Conservation (phyloP, 2,797 vertebrate species). For the Bradypodion ventrale region DNA sequence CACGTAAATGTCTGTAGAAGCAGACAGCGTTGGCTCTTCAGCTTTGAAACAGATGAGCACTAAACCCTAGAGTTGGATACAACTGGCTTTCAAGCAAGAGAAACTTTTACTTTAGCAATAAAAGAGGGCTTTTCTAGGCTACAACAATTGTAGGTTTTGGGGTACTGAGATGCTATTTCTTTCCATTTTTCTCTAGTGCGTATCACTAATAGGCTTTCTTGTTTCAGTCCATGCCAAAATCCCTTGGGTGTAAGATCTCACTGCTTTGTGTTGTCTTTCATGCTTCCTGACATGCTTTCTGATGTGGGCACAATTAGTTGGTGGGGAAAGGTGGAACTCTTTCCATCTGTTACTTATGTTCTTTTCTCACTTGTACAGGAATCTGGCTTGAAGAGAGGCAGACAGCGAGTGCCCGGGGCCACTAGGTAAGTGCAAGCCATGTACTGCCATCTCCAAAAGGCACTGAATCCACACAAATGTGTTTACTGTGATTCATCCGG, state of each 20-base stretch:
- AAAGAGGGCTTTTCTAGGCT: background rate
- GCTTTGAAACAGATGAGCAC: too few relatives aligned
- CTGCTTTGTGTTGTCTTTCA: background rate
- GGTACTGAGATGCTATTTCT: background rate
- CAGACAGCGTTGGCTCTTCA: too few relatives aligned
- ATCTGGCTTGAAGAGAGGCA: constrained; percentile 19
- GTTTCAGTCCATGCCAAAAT: background rate
- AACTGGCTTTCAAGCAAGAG: too few relatives aligned
- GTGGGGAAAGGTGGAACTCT: background rate
- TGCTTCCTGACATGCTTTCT: background rate
- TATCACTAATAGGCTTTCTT: background rate
- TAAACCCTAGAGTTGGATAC: too few relatives aligned
- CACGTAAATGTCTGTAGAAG: too few relatives aligned
- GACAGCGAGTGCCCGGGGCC: constrained; percentile 28
- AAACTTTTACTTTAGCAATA: too few relatives aligned
- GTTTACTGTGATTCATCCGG: too few relatives aligned
- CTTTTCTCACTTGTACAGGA: constrained; percentile 30
- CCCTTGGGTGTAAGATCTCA: too few relatives aligned
- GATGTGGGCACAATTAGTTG: background rate
- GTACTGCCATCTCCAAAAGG: background rate
- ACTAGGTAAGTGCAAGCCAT: constrained; percentile 21
- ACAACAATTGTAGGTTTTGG: background rate
- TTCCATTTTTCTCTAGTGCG: too few relatives aligned
- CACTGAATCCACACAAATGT: too few relatives aligned
- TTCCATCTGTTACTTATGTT: constrained; percentile 11